Percentiles rank a stretch among this genome's conserved stretches.
phyloP scores from a whole-genome alignment of 2,888 invertebrate genomes.

The Hesperia comma region DNA sequence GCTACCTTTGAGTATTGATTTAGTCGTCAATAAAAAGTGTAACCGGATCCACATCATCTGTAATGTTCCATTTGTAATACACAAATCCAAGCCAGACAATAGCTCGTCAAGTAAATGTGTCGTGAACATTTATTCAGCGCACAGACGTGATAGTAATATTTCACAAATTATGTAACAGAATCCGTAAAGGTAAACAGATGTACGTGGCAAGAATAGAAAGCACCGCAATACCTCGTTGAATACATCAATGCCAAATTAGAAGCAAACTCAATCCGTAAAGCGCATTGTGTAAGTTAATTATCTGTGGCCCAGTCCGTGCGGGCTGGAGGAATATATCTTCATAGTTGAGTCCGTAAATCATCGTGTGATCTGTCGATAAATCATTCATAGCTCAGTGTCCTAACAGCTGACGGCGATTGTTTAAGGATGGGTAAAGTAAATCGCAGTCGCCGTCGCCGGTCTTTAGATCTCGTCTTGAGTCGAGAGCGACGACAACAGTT shows the following conservation, averaged over 20 bases:
- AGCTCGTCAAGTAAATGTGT: too few species aligned
- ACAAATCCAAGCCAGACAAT: too few species aligned
- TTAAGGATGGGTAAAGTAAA: neutral
- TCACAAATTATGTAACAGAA: constrained; percentile 1
- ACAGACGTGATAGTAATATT: neutral
- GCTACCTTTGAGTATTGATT: too few species aligned
- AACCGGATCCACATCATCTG: too few species aligned
- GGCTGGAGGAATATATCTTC: constrained; percentile 6
- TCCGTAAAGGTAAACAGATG: constrained; percentile 1
- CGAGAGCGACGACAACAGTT: neutral
- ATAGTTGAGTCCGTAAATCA: constrained; percentile 10
- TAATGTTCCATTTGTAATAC: too few species aligned
- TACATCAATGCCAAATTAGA: constrained; percentile 12
- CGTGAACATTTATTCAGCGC: too few species aligned
- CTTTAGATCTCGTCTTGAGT: neutral
- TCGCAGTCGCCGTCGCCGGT: neutral
- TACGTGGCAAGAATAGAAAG: constrained; percentile 4
- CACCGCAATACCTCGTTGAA: neutral
- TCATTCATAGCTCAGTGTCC: constrained; percentile 22
- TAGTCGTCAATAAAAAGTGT: too few species aligned
- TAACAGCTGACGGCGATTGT: constrained; percentile 1
- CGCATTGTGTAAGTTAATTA: constrained; percentile 11
- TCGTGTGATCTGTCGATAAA: constrained; percentile 33
- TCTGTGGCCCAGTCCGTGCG: neutral
- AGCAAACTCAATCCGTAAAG: constrained; percentile 14